Conservation (phyloP, 2,888 invertebrate genomes). For the Scaptodrosophila latifasciaeformis region DNA sequence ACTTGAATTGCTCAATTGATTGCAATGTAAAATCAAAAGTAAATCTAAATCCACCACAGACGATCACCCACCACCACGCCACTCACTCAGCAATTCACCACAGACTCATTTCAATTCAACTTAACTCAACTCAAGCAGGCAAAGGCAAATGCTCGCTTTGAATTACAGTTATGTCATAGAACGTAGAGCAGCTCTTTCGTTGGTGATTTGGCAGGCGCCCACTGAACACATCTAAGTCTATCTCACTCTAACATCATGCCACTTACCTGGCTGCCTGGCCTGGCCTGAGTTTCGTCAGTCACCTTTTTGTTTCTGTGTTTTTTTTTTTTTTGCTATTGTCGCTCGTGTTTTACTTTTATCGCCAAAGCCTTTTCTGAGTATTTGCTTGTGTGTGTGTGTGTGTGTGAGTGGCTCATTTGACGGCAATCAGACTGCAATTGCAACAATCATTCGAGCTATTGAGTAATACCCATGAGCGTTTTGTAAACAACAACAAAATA, state of each 20-base stretch:
- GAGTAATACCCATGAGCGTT: constrained; percentile 50
- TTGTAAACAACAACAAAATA: constrained; percentile 1
- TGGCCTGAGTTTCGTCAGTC: too few species aligned
- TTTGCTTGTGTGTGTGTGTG: not conserved
- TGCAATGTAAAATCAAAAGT: constrained; percentile 21
- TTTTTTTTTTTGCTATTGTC: constrained; percentile 36
- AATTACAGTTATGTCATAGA: constrained; percentile 67
- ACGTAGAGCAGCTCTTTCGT: constrained; percentile 32
- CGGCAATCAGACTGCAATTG: constrained; percentile 49
- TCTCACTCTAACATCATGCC: too few species aligned
- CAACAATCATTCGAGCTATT: constrained; percentile 38
- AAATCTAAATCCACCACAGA: not conserved
- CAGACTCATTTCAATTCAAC: too few species aligned
- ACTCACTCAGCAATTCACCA: constrained; percentile 7
- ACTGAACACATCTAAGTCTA: too few species aligned
- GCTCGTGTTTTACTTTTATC: constrained; percentile 39
- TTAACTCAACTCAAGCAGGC: constrained; percentile 45
- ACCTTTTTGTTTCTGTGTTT: not conserved
- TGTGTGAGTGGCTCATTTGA: constrained; percentile 34
- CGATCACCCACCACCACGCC: constrained; percentile 3
- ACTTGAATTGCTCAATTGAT: constrained; percentile 54
- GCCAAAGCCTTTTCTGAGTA: constrained; percentile 10
- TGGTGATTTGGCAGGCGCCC: not conserved
- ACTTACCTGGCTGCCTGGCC: too few species aligned
- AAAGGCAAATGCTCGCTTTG: constrained; percentile 32